Percentiles rank a stretch among this genome's conserved stretches.
phyloP scores from a whole-genome alignment of 2,888 invertebrate species.

The Caenorhabditis doughertyi region DNA sequence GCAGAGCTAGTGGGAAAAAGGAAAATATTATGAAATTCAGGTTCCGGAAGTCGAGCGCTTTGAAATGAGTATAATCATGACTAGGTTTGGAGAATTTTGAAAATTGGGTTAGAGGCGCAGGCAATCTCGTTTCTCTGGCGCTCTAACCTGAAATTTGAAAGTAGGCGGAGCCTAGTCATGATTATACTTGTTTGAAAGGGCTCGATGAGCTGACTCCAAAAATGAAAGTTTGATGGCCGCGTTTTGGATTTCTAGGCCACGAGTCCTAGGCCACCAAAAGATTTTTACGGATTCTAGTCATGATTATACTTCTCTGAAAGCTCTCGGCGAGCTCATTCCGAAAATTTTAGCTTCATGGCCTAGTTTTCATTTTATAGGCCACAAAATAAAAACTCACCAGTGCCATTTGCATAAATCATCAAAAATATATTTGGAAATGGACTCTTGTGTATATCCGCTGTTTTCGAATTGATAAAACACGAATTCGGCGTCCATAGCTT shows the following conservation, averaged over 20 bases:
- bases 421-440: constrained; percentile 83
- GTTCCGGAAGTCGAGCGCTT: not conserved
- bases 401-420: constrained; percentile 82
- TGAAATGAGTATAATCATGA: constrained; percentile 12
- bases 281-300: not conserved
- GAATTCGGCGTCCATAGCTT: constrained; percentile 78
- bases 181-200: not conserved
- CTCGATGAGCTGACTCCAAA: not conserved
- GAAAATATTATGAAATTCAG: not conserved
- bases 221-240: too few relatives aligned
- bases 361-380: not conserved
- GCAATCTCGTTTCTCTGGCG: too few relatives aligned
- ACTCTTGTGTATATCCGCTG: constrained; percentile 82
- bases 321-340: not conserved
- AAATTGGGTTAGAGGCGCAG: too few relatives aligned
- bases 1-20: not conserved
- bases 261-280: too few relatives aligned
- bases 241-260: not conserved
- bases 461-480: constrained; percentile 83
- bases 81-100: not conserved
- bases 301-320: not conserved
- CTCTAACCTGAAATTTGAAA: too few relatives aligned
- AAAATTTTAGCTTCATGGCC: not conserved
- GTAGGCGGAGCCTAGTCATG: too few relatives aligned
- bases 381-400: constrained; percentile 69